Evolutionary conservation across 2,113 vertebrate genomes (phyloP).

Genomic region (Trematocara marginatum): DNA sequence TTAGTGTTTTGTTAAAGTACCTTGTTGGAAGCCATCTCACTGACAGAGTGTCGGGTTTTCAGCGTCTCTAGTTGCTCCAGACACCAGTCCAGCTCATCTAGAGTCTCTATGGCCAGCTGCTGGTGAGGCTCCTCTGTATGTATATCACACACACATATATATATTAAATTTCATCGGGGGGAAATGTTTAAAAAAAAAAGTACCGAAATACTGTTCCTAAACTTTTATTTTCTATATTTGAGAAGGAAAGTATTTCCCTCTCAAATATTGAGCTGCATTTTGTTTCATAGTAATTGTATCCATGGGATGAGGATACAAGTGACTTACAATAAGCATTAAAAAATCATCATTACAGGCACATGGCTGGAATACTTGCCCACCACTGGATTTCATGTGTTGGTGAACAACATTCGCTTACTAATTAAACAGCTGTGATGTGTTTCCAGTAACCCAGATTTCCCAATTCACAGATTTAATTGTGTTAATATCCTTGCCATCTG

Average conservation of each 20-base stretch:
- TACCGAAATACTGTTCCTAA: not conserved
- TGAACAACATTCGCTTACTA: not conserved
- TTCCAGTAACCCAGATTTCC: not conserved
- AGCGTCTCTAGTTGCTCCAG: constrained; percentile 91
- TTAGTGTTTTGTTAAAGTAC: constrained; percentile 26
- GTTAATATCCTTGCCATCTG: not conserved
- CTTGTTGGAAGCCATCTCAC: constrained; percentile 83
- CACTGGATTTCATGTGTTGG: not conserved
- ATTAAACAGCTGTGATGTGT: not conserved
- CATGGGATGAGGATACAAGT: not conserved
- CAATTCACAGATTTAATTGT: not conserved
- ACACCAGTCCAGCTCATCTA: constrained; percentile 96
- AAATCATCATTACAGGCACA: not conserved
- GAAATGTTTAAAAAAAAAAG: not conserved
- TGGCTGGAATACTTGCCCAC: not conserved
- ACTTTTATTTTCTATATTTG: not conserved
- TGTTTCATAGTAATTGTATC: not conserved
- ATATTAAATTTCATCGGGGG: not conserved
- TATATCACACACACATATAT: fast-evolving
- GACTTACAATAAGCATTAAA: not conserved
- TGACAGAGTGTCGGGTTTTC: constrained; percentile 84
- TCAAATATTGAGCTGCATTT: not conserved
- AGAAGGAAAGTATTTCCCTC: not conserved
- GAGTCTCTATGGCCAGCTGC: constrained; percentile 83
- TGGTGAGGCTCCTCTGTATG: constrained; percentile 82